Evolutionary conservation across 2,797 vertebrate genomes (phyloP), one percentile per base, ranked within the genome.

Genomic region (Melanotaenia maccullochi): DNA sequence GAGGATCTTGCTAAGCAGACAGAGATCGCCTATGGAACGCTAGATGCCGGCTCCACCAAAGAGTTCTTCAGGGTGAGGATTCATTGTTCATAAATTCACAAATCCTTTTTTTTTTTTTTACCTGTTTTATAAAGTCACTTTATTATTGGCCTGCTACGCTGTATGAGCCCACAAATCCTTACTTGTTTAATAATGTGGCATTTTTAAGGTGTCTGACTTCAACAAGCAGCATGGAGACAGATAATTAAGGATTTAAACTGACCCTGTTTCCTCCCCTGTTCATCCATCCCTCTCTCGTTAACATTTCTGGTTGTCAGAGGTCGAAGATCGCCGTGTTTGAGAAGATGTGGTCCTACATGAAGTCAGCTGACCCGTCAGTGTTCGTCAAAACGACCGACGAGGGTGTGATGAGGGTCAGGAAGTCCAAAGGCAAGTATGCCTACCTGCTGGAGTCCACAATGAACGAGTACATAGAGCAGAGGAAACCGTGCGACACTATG

Each of bases 261-360:
- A 68, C 30, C 8, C 6, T 6, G 20, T 65, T 20, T 71, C 25
- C 28, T n/a, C 71, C 20, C 20, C 35, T 68, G 18, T 73, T 40
- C 33, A 32, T 9, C 25, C 7, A 7, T 69, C 18, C 58, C 25
- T 66, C 28, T 63, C n/a, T 65, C 3, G 0, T 66, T 25, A 61
- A 60, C 30, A 25, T 33, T 60, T 58, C 59, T 65, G 58, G 2
- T 54, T 16, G 1, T 0, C 95, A 99, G 98, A 94, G 98, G 88
- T 99, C 98, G 42, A 99, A 99, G 94, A 99, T 99, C n/a, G 98
- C 98, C 0, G 98, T 99, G 78, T 99, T 99, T 92, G 98, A 99
- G 94, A 99, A 99, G 94, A 99, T 99, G 98, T 99, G 98, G 98
- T 99, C 98, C 0, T 99, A 99, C 91, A 99, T 99, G 98, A 99